These are phyloP conservation scores for Kryptolebias marmoratus DNA, from an alignment of 2,113 vertebrate species.

Conservation along the genomic window DNA sequence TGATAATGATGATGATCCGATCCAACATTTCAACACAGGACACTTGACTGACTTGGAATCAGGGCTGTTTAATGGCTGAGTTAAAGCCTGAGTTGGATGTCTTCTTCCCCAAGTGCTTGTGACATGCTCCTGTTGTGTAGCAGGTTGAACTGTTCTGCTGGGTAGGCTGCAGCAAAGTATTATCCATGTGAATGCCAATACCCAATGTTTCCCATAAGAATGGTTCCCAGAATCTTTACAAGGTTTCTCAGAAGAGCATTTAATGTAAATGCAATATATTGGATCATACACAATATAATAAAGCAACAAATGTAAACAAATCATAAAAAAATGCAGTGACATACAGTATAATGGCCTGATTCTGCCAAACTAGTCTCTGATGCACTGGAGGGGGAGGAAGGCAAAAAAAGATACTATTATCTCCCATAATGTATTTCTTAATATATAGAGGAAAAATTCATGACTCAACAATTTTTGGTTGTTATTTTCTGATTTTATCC, in stretches of 20 bases:
- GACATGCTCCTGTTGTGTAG: not conserved
- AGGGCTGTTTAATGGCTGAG: not conserved
- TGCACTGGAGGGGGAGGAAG: not conserved
- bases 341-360: not conserved
- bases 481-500: not conserved
- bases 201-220: not conserved
- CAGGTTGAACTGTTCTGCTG: not conserved
- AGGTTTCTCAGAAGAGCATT: not conserved
- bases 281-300: not conserved
- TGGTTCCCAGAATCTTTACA: not conserved
- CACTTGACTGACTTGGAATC: not conserved
- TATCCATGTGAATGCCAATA: not conserved
- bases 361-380: not conserved
- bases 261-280: not conserved
- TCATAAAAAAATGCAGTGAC: not conserved
- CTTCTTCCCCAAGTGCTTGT: not conserved
- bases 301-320: not conserved
- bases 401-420: not conserved
- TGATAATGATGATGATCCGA: not conserved
- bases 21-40: not conserved
- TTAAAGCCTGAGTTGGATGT: not conserved
- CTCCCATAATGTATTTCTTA: not conserved
- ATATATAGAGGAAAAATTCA: not conserved
- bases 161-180: not conserved
- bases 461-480: conserved; percentile 1